Conservation (phyloP, 2,888 invertebrate genomes). For the Piscicola geometra region DNA sequence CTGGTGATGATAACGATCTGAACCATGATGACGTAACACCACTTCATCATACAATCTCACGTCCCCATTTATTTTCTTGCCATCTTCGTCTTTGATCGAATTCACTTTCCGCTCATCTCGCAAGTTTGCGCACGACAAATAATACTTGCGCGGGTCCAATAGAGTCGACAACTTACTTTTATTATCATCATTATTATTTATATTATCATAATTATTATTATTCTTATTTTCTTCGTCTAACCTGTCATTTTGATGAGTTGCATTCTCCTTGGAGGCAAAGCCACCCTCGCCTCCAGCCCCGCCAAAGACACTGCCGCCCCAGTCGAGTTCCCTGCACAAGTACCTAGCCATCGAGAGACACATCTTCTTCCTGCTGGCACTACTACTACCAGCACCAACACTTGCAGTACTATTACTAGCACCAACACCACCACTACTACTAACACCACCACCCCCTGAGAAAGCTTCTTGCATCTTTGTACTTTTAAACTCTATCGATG, state of each 20-base stretch:
- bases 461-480: no score
- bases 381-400: background rate
- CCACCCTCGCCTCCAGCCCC: background rate
- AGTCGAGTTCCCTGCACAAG: background rate
- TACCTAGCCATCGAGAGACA: slow-evolving; percentile 33
- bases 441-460: no score
- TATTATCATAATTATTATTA: background rate
- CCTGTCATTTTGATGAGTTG: background rate
- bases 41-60: no score
- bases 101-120: background rate
- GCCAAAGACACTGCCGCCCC: background rate
- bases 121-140: background rate
- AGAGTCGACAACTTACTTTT: background rate
- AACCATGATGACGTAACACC: no score
- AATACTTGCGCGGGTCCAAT: slow-evolving; percentile 10
- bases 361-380: slow-evolving; percentile 5
- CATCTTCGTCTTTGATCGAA: background rate
- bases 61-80: no score
- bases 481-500: no score
- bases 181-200: background rate
- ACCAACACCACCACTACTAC: no score
- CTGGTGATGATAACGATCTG: no score
- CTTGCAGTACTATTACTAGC: background rate
- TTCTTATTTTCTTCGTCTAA: no score
- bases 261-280: background rate